Evolutionary conservation across 2,113 vertebrate species (phyloP), one percentile per base, ranked within the genome.

Genomic region (Engystomops pustulosus): DNA sequence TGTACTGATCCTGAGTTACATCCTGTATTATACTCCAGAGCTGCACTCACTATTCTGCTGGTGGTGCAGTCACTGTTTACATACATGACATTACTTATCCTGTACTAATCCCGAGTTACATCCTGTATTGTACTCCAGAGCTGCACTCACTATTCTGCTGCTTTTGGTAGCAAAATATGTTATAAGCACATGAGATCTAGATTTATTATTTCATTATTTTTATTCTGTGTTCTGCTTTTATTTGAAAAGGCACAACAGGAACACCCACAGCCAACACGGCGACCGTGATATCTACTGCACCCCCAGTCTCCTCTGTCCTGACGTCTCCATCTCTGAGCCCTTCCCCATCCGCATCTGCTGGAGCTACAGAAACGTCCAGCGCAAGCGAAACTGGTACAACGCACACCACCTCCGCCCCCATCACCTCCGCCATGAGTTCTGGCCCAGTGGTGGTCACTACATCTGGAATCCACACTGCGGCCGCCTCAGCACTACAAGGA

Each of bases 381-480:
- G 90, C 91, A 88, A 94, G 92, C 69, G 95, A 94, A 88, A 94
- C 94, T 80, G 91, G 90, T 91, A 93, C 93, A 88, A 90, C 96
- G 77, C 95, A 96, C 89, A 96, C 96, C 90, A 92, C 94, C 45
- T 95, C 96, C 45, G 75, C 95, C 2, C 95, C 96, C 23, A 76
- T 97, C 84, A 92, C 95, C 86, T 91, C 94, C 60, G 89, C 95
- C 27, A 89, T 98, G 10, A 95, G 95, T 82, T 88, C 93, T 41
- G 95, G 95, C 86, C 98, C 98, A 92, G 94, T 99, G 92, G 98
- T 98, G 96, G 96, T 98, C 93, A 93, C 97, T 0, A 90, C 95
- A 0, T 93, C 95, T 9, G 95, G 96, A 85, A 88, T 99, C 87
- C 94, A 93, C 82, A 94, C 93, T 3, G 94, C 93, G 5, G 93